phyloP scores from a whole-genome alignment of 2,888 invertebrate genomes.

The Erynnis tages region DNA sequence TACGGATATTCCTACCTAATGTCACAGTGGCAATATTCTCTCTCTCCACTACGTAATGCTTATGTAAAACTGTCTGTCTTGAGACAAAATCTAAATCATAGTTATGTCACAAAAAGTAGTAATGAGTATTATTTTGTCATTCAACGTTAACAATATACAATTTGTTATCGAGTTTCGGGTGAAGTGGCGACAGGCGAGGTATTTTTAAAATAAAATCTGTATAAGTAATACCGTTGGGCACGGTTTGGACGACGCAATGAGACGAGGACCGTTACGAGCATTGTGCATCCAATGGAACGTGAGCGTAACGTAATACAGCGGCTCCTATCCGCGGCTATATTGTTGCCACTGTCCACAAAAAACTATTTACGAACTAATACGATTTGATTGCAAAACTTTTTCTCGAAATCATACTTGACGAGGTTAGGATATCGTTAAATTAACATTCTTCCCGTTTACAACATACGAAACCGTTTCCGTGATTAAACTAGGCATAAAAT shows the following conservation, averaged over 20 bases:
- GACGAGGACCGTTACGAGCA: constrained; percentile 61
- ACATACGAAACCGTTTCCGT: no score
- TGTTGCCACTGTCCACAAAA: constrained; percentile 44
- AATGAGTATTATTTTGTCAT: constrained; percentile 49
- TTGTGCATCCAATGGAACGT: constrained; percentile 65
- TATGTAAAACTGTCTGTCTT: no score
- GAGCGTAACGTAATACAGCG: constrained; percentile 55
- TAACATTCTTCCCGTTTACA: not conserved
- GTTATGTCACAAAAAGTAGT: constrained; percentile 45
- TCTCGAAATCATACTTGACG: constrained; percentile 30
- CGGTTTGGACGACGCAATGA: constrained; percentile 50
- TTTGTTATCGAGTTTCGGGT: constrained; percentile 47
- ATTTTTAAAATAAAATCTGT: constrained; percentile 61
- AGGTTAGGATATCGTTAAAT: constrained; percentile 23
- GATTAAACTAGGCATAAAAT: no score
- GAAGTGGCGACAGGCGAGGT: constrained; percentile 47
- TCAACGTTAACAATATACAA: constrained; percentile 54
- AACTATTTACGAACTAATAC: constrained; percentile 42
- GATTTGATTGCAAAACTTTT: constrained; percentile 36
- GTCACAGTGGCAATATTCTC: no score
- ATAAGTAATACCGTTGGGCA: constrained; percentile 61
- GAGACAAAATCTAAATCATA: constrained; percentile 41
- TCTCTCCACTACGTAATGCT: no score
- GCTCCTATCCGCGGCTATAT: constrained; percentile 51
- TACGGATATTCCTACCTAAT: no score